phyloP scores from a whole-genome alignment of 2,888 invertebrate species.

The Nymphalis polychloros region DNA sequence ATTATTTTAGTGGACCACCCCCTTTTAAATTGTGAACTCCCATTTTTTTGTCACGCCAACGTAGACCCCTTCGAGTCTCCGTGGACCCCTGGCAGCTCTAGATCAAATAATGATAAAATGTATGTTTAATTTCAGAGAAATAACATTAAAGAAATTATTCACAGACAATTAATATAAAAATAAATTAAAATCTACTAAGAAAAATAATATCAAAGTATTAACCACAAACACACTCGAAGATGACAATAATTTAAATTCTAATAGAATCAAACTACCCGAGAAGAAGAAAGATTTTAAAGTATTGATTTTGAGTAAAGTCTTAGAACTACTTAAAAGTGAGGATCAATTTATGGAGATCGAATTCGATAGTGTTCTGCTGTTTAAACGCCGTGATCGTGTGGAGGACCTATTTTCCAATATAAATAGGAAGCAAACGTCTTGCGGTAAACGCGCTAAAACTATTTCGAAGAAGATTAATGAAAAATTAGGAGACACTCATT shows the following conservation, averaged over 20 bases:
- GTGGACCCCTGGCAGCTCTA: too few species aligned
- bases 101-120: not conserved
- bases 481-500: not conserved
- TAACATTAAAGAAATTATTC: conserved; percentile 7
- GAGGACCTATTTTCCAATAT: not conserved
- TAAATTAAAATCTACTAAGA: too few species aligned
- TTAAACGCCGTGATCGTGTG: conserved; percentile 1
- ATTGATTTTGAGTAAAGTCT: not conserved
- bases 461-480: not conserved
- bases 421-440: not conserved
- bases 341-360: not conserved
- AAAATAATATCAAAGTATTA: not conserved
- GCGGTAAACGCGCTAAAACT: not conserved
- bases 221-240: not conserved
- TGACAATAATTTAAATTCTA: not conserved
- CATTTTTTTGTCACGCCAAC: too few species aligned
- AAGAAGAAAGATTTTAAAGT: conserved; percentile 4
- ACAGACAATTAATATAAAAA: too few species aligned
- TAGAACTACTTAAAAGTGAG: not conserved
- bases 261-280: not conserved
- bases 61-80: too few species aligned
- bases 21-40: too few species aligned
- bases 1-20: too few species aligned
- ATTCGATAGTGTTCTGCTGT: conserved; percentile 6
- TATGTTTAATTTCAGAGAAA: conserved; percentile 2